These are phyloP conservation scores for Zhuqinia jingwanae DNA, from an alignment of 2,888 invertebrate species.

Conservation along the genomic window DNA sequence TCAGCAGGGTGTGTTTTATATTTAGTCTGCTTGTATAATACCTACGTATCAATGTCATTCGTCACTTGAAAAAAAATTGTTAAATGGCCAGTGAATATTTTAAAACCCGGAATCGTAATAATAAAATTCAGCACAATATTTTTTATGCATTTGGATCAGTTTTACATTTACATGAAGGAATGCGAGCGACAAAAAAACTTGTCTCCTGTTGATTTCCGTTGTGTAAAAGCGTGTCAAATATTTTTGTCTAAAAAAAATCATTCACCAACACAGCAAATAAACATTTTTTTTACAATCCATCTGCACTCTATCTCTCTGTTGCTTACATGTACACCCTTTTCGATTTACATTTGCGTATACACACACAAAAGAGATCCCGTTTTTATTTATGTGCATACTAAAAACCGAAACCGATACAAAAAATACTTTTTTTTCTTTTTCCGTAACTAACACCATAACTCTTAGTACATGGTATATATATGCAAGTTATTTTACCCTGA, in stretches of 20 bases:
- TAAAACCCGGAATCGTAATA: no score
- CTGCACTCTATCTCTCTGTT: background rate
- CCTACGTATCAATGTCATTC: background rate
- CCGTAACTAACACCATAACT: constrained; percentile 63
- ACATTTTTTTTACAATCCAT: background rate
- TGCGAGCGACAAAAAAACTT: background rate
- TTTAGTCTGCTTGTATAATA: no score
- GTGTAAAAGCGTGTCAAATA: constrained; percentile 41
- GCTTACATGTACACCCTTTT: constrained; percentile 5
- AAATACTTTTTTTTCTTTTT: constrained; percentile 32
- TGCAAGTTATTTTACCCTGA: constrained; percentile 48
- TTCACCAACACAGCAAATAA: constrained; percentile 6
- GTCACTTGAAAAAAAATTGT: constrained; percentile 1
- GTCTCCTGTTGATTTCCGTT: constrained; percentile 45
- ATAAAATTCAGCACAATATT: no score
- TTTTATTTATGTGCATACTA: constrained; percentile 50
- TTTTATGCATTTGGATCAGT: background rate
- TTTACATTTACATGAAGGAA: constrained; percentile 11
- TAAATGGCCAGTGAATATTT: constrained; percentile 20
- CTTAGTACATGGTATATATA: constrained; percentile 46
- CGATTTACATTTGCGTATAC: background rate
- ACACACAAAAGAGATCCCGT: constrained; percentile 8
- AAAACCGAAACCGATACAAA: constrained; percentile 34
- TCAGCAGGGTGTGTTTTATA: constrained; percentile 26
- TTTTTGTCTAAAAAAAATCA: constrained; percentile 6